A percentile compares a stretch with the other conserved stretches of the same genome.
phyloP scores from a whole-genome alignment of 53 echinoderm and acorn worm genomes.

The Paelopatides confundens region DNA sequence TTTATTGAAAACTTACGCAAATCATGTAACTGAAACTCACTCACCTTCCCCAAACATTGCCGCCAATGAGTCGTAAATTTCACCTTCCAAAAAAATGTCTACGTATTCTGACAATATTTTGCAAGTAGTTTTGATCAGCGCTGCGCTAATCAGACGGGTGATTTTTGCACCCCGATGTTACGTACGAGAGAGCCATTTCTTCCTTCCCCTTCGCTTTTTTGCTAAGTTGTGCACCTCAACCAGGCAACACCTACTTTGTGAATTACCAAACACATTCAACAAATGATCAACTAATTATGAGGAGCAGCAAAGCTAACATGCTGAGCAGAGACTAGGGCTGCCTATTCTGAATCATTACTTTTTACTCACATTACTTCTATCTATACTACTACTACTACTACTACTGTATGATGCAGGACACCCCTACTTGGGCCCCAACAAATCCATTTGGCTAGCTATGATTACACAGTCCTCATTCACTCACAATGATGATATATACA shows the following conservation, averaged over 20 bases:
- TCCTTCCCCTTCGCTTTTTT: background rate
- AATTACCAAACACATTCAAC: slow-evolving; percentile 53
- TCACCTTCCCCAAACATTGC: slow-evolving; percentile 38
- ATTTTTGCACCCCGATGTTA: background rate
- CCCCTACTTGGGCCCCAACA: slow-evolving; percentile 45
- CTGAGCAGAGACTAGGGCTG: slow-evolving; percentile 30
- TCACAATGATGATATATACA: slow-evolving; percentile 49
- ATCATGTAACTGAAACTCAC: slow-evolving; percentile 40
- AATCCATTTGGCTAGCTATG: slow-evolving; percentile 55
- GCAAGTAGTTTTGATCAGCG: slow-evolving; percentile 14
- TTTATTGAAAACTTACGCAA: slow-evolving; percentile 21
- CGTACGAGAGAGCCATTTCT: background rate
- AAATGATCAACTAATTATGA: slow-evolving; percentile 56
- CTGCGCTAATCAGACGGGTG: slow-evolving; percentile 15
- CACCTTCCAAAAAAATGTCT: slow-evolving; percentile 25
- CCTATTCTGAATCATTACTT: slow-evolving; percentile 51
- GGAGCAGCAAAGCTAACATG: slow-evolving; percentile 51
- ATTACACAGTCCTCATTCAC: slow-evolving; percentile 49
- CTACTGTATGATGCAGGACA: slow-evolving; percentile 26
- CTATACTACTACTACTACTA: background rate
- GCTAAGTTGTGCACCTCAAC: slow-evolving; percentile 35
- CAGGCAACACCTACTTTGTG: slow-evolving; percentile 48
- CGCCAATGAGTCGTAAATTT: slow-evolving; percentile 43
- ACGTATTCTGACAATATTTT: slow-evolving; percentile 7
- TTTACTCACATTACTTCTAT: slow-evolving; percentile 50